Evolutionary conservation across 2,888 invertebrate species (phyloP), one percentile per base, ranked within the genome.

Genomic region (Mesodorylaimus sp.): DNA sequence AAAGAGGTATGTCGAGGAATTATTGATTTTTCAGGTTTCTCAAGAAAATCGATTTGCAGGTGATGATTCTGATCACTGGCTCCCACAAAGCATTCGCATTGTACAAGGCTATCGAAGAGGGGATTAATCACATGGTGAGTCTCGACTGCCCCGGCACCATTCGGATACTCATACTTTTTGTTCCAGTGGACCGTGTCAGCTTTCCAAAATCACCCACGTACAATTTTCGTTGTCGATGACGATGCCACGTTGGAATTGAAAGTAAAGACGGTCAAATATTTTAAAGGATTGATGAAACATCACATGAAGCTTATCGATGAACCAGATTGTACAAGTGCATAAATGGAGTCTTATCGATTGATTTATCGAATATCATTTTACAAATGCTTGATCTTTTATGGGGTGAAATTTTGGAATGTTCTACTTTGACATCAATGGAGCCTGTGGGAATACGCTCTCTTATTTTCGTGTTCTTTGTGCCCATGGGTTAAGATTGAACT

Each of bases 231-330:
- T 54, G 91, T 89, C 68, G 95, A 97, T 70, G 95, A 97, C 71
- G 87, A 84, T 70, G 93, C 97, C 55, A 97, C 97, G 38, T 73
- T 87, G 58, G 95, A 97, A 72, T 76, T 97, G 59, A 79, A 85
- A 63, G 93, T 95, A 51, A 93, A 89, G 73, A 97, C 95, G 55
- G 95, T 95, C 59, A 93, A 91, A 74, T 97, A 97, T 72, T 97
- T 97, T 73, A 91, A 88, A 55, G 70, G 70, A 28, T 62, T 73
- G 19, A 69, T 69, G 67, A 54, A 61, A 44, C 59, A 55, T 32
- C 63, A 63, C 47, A 48, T 53, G 24, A 56, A 57, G 45, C 53
- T 62, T 24, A 54, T 63, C 47, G 58, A 58, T 24, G 52, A 47
- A n/a, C 39, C 39, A 42, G n/a, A 43, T 21, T 41, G 3, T 5